Percentiles rank a stretch among this genome's conserved stretches.
Evolutionary conservation across 2,888 invertebrate species (phyloP).

Genomic region (Rhimphoctona megacephalus): DNA sequence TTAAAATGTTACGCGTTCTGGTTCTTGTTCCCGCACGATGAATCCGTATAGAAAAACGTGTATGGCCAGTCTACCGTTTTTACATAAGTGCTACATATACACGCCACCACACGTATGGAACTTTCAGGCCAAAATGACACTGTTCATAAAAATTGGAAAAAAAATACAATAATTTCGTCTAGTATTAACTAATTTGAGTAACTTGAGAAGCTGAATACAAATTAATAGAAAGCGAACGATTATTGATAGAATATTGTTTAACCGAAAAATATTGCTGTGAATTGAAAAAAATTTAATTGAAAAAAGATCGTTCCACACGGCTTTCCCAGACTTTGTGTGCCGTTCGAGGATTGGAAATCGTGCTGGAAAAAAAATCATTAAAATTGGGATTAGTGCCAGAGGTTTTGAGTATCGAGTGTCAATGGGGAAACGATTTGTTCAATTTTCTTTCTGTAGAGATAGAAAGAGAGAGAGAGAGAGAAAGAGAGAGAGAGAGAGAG

Average conservation of each 20-base stretch:
- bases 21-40: conserved; percentile 77
- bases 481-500: not conserved
- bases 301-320: not conserved
- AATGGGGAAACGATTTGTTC: conserved; percentile 15
- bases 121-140: conserved; percentile 15
- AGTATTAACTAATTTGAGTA: not conserved
- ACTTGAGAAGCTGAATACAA: not conserved
- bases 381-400: conserved; percentile 2
- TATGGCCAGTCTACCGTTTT: conserved; percentile 58
- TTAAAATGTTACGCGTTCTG: conserved; percentile 85
- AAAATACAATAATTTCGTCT: not conserved
- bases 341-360: not conserved
- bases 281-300: not conserved
- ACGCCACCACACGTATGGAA: not conserved
- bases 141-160: not conserved
- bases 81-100: conserved; percentile 37
- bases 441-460: not conserved
- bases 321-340: not conserved
- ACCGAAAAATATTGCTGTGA: not conserved
- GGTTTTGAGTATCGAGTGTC: not conserved
- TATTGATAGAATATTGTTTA: not conserved
- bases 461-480: not conserved
- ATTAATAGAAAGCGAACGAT: not conserved
- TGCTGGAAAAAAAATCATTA: not conserved
- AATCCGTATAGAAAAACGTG: conserved; percentile 73